phyloP scores from a whole-genome alignment of 53 echinoderm and acorn worm genomes.

The Actinopyga echinites region DNA sequence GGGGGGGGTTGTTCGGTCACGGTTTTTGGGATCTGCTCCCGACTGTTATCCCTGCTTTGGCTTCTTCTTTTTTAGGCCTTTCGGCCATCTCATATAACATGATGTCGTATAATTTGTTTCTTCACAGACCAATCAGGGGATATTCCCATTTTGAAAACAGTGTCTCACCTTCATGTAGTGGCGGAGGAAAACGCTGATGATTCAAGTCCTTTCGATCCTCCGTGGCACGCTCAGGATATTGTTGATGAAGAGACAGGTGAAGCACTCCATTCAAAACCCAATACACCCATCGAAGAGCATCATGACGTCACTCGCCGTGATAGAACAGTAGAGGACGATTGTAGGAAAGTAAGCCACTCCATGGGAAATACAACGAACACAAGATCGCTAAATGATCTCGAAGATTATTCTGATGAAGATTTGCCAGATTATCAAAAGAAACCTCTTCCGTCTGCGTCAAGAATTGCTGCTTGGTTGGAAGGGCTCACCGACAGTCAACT shows the following conservation, averaged over 20 bases:
- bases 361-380: too few relatives aligned
- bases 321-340: background rate
- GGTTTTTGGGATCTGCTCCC: too few relatives aligned
- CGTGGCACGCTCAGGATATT: background rate
- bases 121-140: background rate
- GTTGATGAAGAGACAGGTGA: constrained; percentile 9
- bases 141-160: background rate
- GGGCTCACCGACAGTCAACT: background rate
- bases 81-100: too few relatives aligned
- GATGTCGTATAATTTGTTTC: too few relatives aligned
- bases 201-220: background rate
- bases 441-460: background rate
- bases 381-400: too few relatives aligned
- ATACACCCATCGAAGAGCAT: too few relatives aligned
- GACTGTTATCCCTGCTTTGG: too few relatives aligned
- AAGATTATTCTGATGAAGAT: background rate
- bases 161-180: constrained; percentile 12
- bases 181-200: background rate
- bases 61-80: too few relatives aligned
- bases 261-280: background rate
- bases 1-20: too few relatives aligned
- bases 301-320: too few relatives aligned
- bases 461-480: constrained; percentile 2
- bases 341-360: background rate
- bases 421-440: constrained; percentile 17